A percentile compares a stretch with the other conserved stretches of the same genome.
Conservation (phyloP, 2,888 invertebrate species). For the Philonicus albiceps region DNA sequence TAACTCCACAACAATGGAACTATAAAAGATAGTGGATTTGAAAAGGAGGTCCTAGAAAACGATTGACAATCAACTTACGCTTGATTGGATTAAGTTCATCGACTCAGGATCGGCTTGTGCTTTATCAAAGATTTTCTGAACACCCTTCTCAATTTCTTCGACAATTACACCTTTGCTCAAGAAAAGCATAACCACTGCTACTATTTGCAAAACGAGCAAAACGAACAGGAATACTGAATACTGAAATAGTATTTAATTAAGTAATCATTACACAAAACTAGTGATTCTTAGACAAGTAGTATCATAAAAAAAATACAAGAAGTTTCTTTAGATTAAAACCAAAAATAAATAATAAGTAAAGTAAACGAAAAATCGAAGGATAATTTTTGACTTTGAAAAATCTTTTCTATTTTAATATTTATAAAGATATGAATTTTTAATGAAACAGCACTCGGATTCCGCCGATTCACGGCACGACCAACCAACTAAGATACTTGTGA, state of each 20-base stretch:
- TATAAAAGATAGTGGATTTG: constrained; percentile 46
- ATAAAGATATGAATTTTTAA: no score
- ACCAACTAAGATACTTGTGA: no score
- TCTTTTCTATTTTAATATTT: no score
- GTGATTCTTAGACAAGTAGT: neutral
- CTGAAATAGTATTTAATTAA: constrained; percentile 62
- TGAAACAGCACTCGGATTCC: no score
- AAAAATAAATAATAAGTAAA: no score
- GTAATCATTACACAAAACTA: neutral
- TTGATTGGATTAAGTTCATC: neutral
- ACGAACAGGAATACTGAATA: constrained; percentile 76
- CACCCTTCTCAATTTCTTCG: constrained; percentile 65
- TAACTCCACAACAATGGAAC: constrained; percentile 58
- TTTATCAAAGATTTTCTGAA: constrained; percentile 64
- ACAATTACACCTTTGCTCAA: constrained; percentile 68
- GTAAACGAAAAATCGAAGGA: no score
- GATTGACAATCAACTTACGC: neutral
- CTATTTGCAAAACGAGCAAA: constrained; percentile 77
- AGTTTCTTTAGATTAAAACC: no score
- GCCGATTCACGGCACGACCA: no score
- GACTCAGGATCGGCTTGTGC: constrained; percentile 65
- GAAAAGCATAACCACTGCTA: constrained; percentile 73
- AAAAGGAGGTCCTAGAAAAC: neutral
- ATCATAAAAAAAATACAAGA: neutral
- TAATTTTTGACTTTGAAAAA: no score